Evolutionary conservation across 2,888 invertebrate genomes (phyloP), one percentile per base, ranked within the genome.

Genomic region (Hydropsyche betteni): DNA sequence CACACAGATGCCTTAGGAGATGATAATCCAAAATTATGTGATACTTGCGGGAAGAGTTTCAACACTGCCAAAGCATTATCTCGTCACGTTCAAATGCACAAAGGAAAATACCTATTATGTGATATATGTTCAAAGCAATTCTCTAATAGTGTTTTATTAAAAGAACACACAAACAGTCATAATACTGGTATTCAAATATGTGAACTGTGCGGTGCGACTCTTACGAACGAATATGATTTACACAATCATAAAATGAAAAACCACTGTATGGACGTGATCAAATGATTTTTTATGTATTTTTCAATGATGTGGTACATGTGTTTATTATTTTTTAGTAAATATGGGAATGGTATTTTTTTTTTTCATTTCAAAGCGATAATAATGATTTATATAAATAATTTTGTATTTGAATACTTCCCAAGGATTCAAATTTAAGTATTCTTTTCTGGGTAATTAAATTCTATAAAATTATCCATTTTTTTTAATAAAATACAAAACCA

Each of bases 1-100:
- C 89, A 90, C 8, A 83, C 81, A 8, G 80, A 79, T 4, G 78
- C 77, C 24, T 81, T 82, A 1, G 82, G 83, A 55, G 80, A 82
- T 0, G 80, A 80, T 0, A 44, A 44, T 44, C 81, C 82, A 0
- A 87, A 87, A 69, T 82, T 88, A 2, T 88, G 88, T 53, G 87
- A 88, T 74, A 82, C 84, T 0, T 88, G 88, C 64, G 87, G 88
- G 0, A 81, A 82, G 2, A 85, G 87, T 77, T 87, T 86, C 74
- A 82, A 85, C 0, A 83, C 85, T 0, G 82, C 81, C 4, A 81
- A 84, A 0, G 83, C 85, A 0, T 77, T 88, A 4, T 78, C 81
- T 24, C 82, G 86, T 0, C 87, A 88, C 75, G 83, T 83, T 0
- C 73, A 81, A 52, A 77, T 69, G 3, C 80, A 80, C 34, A 74